Percentiles rank a stretch among this genome's conserved stretches.
Evolutionary conservation across 2,113 vertebrate species (phyloP).

Genomic region (Cynopterus brachyotis): DNA sequence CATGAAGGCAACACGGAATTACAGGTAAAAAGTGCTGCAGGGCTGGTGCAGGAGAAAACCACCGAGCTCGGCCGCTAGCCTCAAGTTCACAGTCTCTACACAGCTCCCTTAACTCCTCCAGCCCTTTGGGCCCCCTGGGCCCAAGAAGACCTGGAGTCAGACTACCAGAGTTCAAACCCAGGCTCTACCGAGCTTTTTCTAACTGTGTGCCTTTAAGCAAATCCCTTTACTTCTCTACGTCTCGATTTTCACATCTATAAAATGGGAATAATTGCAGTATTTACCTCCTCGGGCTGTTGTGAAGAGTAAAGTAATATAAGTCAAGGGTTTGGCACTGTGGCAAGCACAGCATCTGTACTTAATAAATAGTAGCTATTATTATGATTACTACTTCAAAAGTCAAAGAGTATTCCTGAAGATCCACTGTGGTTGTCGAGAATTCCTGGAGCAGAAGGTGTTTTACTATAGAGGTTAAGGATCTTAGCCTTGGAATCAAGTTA

Average conservation of each 20-base stretch:
- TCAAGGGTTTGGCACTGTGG: background rate
- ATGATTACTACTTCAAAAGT: background rate
- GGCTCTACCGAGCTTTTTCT: background rate
- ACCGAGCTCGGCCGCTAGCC: background rate
- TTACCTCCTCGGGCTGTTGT: background rate
- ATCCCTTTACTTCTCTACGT: background rate
- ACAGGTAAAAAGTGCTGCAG: background rate
- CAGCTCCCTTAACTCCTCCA: background rate
- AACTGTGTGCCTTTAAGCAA: background rate
- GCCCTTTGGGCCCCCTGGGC: background rate
- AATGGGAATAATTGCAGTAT: background rate
- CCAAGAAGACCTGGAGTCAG: background rate
- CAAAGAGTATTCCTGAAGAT: background rate
- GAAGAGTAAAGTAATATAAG: background rate
- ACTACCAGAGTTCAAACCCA: background rate
- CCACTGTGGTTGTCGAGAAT: background rate
- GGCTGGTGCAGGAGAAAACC: background rate
- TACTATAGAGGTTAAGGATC: background rate
- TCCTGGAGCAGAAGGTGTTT: background rate
- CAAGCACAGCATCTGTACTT: background rate
- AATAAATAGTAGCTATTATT: background rate
- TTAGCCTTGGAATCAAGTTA: background rate
- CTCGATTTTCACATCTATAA: background rate
- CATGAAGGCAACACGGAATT: rapidly evolving
- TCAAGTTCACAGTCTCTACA: background rate